Percentiles rank a stretch among this genome's conserved stretches.
These are phyloP conservation scores for Cynoglossus semilaevis DNA, from an alignment of 2,113 vertebrate genomes.

Conservation along the genomic window DNA sequence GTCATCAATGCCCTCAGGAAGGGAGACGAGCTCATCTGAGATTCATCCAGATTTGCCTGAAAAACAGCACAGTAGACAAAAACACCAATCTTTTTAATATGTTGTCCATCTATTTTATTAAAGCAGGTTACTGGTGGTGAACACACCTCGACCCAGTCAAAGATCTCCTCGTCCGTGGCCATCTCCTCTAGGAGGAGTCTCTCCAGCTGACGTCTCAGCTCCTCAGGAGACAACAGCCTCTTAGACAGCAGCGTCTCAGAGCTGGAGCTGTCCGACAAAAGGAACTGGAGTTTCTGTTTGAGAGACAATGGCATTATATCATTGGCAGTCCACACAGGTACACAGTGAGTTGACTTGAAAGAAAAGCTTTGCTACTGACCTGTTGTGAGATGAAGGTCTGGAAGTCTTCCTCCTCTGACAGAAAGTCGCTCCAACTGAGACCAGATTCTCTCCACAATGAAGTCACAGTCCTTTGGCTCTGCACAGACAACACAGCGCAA, in stretches of 20 bases:
- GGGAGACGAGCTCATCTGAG: conserved; percentile 92
- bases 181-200: conserved; percentile 91
- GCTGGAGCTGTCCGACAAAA: conserved; percentile 79
- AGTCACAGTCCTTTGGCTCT: conserved; percentile 98
- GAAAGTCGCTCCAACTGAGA: conserved; percentile 87
- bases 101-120: too few relatives aligned
- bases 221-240: conserved; percentile 83
- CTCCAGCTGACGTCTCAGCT: conserved; percentile 87
- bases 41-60: conserved; percentile 93
- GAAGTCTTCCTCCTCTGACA: conserved; percentile 89
- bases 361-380: conserved; percentile 63
- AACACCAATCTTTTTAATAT: background rate
- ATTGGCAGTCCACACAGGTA: too few relatives aligned
- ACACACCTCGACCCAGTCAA: conserved; percentile 97
- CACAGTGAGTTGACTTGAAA: background rate
- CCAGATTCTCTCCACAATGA: conserved; percentile 90
- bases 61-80: conserved; percentile 33
- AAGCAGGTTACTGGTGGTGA: too few relatives aligned
- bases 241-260: conserved; percentile 80
- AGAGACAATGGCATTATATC: too few relatives aligned
- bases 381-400: conserved; percentile 89
- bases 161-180: conserved; percentile 94
- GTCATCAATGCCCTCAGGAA: conserved; percentile 99
- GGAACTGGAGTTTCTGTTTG: conserved; percentile 90
- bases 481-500: conserved; percentile 36